Conservation (phyloP, 2,888 invertebrate species). For the Mimumesa dahlbomi region DNA sequence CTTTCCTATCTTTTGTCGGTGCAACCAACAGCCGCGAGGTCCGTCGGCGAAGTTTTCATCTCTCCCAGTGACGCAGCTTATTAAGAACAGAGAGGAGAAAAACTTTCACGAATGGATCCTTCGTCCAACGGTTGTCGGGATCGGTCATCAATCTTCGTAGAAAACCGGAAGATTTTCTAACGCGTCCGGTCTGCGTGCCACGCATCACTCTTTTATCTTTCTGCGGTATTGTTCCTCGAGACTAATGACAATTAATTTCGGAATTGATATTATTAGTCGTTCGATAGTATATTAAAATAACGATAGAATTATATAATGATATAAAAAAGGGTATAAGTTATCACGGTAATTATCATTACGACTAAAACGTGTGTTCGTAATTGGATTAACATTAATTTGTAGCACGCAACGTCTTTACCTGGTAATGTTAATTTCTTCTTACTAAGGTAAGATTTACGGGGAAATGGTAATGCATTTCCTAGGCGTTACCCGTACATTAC, state of each 20-base stretch:
- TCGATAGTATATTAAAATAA: not conserved
- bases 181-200: constrained; percentile 21
- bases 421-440: constrained; percentile 19
- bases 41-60: constrained; percentile 34
- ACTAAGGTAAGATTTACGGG: constrained; percentile 23
- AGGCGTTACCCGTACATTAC: constrained; percentile 15
- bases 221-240: not conserved
- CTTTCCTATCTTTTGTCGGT: constrained; percentile 25
- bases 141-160: constrained; percentile 55
- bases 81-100: constrained; percentile 36
- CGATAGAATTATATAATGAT: too few species aligned
- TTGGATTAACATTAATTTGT: constrained; percentile 4
- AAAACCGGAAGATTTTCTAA: constrained; percentile 30
- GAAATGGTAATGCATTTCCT: constrained; percentile 14
- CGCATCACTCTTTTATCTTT: not conserved
- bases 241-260: not conserved
- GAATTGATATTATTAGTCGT: not conserved
- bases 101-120: constrained; percentile 30
- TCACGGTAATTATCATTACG: too few species aligned
- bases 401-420: constrained; percentile 6
- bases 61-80: constrained; percentile 41
- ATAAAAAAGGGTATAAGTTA: too few species aligned
- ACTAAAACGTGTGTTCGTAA: too few species aligned
- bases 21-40: constrained; percentile 30
- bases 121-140: constrained; percentile 18